A percentile compares a stretch with the other conserved stretches of the same genome.
Evolutionary conservation across 2,797 vertebrate species (phyloP).

Genomic region (Eospalax fontanierii): DNA sequence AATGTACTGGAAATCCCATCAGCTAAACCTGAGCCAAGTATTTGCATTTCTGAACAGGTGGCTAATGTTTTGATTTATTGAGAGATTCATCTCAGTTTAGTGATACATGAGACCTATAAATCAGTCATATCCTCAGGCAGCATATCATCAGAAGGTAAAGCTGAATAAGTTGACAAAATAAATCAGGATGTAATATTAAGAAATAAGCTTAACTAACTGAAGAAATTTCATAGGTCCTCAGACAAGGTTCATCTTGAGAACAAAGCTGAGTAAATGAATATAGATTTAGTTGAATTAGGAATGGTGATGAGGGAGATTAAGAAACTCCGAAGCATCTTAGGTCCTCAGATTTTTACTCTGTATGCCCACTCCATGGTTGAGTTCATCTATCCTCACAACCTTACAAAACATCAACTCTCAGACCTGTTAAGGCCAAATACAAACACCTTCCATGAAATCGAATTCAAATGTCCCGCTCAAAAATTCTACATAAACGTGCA

Average conservation of each 20-base stretch:
- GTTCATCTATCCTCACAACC: neutral
- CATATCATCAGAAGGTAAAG: neutral
- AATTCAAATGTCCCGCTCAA: neutral
- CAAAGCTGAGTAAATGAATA: constrained; percentile 2
- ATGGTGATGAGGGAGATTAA: neutral
- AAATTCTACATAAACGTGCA: neutral
- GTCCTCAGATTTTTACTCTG: neutral
- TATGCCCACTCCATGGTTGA: neutral
- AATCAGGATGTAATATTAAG: constrained; percentile 1
- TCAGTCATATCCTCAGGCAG: constrained; percentile 51
- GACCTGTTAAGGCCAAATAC: neutral
- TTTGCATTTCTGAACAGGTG: constrained; percentile 69
- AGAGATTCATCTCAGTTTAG: constrained; percentile 61
- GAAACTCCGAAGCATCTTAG: neutral
- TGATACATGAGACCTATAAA: constrained; percentile 63
- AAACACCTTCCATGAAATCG: neutral
- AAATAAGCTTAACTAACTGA: constrained; percentile 16
- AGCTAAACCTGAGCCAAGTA: constrained; percentile 41
- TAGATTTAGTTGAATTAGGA: constrained; percentile 17
- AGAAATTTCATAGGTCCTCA: neutral
- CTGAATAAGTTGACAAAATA: constrained; percentile 40
- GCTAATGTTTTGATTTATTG: constrained; percentile 68
- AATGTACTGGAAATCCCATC: constrained; percentile 49
- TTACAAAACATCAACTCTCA: neutral
- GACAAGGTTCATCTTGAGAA: neutral